Conservation (phyloP, 2,888 invertebrate species). For the Diadegma fenestrale region DNA sequence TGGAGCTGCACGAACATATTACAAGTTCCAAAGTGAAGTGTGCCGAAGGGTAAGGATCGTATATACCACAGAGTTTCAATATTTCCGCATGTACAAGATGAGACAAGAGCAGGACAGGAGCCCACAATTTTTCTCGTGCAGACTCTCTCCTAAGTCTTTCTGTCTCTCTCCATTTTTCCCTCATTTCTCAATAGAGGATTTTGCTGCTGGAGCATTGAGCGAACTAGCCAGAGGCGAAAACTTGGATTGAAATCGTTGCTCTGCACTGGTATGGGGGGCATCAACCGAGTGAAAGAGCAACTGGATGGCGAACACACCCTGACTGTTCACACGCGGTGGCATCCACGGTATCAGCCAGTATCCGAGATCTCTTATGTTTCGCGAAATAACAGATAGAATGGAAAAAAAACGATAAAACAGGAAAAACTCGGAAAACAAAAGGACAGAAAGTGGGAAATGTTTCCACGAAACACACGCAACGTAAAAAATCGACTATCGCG, state of each 20-base stretch:
- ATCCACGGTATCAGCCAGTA: constrained; percentile 20
- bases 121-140: constrained; percentile 59
- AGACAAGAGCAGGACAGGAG: constrained; percentile 57
- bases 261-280: constrained; percentile 26
- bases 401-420: neutral
- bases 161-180: constrained; percentile 21
- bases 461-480: constrained; percentile 18
- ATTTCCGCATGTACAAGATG: constrained; percentile 64
- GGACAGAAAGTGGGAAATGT: constrained; percentile 2
- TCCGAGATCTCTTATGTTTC: constrained; percentile 29
- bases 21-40: constrained; percentile 54
- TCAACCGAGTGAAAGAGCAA: constrained; percentile 40
- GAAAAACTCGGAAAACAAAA: neutral
- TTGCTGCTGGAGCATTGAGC: constrained; percentile 29
- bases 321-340: constrained; percentile 26
- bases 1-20: constrained; percentile 58
- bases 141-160: constrained; percentile 3
- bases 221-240: constrained; percentile 65
- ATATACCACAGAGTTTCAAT: constrained; percentile 58
- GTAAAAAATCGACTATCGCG: constrained; percentile 40
- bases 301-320: constrained; percentile 29
- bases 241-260: constrained; percentile 67
- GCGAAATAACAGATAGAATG: neutral
- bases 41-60: constrained; percentile 32
- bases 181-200: constrained; percentile 47